A percentile compares a stretch with the other conserved stretches of the same genome.
phyloP scores from a whole-genome alignment of 2,797 vertebrate genomes.

The Mastacembelus armatus region DNA sequence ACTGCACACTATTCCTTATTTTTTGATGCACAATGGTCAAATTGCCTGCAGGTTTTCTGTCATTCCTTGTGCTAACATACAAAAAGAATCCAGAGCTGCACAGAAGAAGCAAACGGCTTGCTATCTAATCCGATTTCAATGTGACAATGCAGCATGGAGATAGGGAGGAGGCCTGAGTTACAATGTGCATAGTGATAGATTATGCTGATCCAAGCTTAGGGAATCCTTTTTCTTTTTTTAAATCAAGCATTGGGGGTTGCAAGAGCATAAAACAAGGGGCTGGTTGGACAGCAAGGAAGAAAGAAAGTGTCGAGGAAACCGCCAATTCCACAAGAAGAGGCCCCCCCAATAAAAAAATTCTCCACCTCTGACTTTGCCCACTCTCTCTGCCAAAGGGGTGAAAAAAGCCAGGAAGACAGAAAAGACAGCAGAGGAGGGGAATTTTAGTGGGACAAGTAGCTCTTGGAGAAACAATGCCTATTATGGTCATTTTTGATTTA shows the following conservation, averaged over 20 bases:
- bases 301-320: conserved; percentile 55
- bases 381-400: conserved; percentile 49
- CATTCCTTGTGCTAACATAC: conserved; percentile 61
- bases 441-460: conserved; percentile 70
- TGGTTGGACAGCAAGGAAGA: conserved; percentile 51
- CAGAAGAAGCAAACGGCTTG: conserved; percentile 70
- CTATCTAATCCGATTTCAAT: conserved; percentile 78
- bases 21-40: conserved; percentile 39
- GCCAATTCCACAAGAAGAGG: conserved; percentile 62
- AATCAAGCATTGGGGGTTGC: conserved; percentile 69
- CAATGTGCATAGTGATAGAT: conserved; percentile 81
- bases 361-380: conserved; percentile 71
- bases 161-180: conserved; percentile 71
- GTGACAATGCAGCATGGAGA: conserved; percentile 73
- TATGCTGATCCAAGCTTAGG: conserved; percentile 78
- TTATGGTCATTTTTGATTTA: conserved; percentile 87
- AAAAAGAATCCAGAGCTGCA: conserved; percentile 63
- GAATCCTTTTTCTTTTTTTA: conserved; percentile 47
- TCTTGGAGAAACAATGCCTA: conserved; percentile 80
- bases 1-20: conserved; percentile 42
- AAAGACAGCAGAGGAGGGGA: conserved; percentile 51
- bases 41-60: conserved; percentile 55
- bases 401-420: conserved; percentile 38
- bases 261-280: conserved; percentile 59
- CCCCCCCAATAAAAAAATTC: conserved; percentile 60